phyloP scores from a whole-genome alignment of 2,797 vertebrate species.

The Sebastes iracundus region DNA sequence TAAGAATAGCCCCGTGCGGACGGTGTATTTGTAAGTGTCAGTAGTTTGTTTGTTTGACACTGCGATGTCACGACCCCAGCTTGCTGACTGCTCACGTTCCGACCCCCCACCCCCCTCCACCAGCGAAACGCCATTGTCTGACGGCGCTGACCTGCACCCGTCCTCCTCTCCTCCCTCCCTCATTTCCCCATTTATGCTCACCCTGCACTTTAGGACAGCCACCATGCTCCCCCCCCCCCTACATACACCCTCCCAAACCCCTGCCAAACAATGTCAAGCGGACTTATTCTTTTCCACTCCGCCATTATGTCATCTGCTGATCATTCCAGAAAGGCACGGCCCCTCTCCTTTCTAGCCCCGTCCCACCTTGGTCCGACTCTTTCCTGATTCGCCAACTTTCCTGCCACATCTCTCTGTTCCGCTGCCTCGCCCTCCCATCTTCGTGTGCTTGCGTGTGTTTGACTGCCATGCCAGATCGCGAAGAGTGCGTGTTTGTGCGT shows the following conservation, averaged over 20 bases:
- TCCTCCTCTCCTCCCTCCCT: constrained; percentile 71
- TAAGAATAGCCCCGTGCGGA: constrained; percentile 83
- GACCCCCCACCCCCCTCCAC: constrained; percentile 49
- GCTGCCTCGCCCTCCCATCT: constrained; percentile 68
- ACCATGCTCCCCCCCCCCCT: constrained; percentile 22
- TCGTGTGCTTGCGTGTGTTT: constrained; percentile 86
- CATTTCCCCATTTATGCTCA: constrained; percentile 75
- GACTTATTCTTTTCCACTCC: constrained; percentile 89
- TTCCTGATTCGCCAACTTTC: constrained; percentile 38
- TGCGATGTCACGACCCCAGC: constrained; percentile 82
- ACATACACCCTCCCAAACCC: constrained; percentile 58
- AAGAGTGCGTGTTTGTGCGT: constrained; percentile 86
- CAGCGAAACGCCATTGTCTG: constrained; percentile 70
- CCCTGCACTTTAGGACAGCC: constrained; percentile 76
- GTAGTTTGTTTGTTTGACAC: constrained; percentile 83
- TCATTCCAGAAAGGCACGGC: constrained; percentile 90
- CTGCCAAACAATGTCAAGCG: constrained; percentile 93
- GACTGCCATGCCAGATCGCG: constrained; percentile 89
- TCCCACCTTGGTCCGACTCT: constrained; percentile 37
- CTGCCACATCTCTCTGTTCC: constrained; percentile 4
- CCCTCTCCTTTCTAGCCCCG: constrained; percentile 66
- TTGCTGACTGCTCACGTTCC: constrained; percentile 89
- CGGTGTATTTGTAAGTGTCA: constrained; percentile 81
- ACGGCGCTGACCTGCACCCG: constrained; percentile 85
- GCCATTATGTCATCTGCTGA: constrained; percentile 94